Evolutionary conservation across 2,888 invertebrate genomes (phyloP).

Genomic region (Neoascia interrupta): DNA sequence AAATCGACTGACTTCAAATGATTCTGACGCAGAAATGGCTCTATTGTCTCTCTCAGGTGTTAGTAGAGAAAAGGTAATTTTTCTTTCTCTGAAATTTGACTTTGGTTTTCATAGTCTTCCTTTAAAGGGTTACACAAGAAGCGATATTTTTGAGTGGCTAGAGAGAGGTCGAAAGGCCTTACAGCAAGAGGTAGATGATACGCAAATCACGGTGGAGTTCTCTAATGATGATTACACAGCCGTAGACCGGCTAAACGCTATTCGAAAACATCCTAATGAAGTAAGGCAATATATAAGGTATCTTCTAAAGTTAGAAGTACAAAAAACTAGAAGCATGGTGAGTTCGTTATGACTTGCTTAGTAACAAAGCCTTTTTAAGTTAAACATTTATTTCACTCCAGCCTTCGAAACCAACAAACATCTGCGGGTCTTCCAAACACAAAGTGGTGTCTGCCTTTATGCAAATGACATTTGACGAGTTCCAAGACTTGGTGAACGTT

Average conservation of each 20-base stretch:
- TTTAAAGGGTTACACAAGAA: neutral
- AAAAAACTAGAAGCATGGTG: slow-evolving; percentile 8
- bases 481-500: slow-evolving; percentile 13
- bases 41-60: slow-evolving; percentile 13
- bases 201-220: neutral
- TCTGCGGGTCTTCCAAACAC: neutral
- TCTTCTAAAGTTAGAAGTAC: slow-evolving; percentile 21
- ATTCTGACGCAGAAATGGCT: neutral
- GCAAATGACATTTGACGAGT: slow-evolving; percentile 47
- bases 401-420: neutral
- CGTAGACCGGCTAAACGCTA: slow-evolving; percentile 11
- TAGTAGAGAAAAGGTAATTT: too few species aligned
- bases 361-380: neutral
- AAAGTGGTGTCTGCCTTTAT: slow-evolving; percentile 15
- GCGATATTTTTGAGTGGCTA: slow-evolving; percentile 20
- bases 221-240: neutral
- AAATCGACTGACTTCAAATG: neutral
- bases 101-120: neutral
- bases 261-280: slow-evolving; percentile 3
- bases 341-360: slow-evolving; percentile 10
- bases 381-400: neutral
- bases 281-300: slow-evolving; percentile 34
- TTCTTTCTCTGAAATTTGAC: too few species aligned
- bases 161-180: neutral
- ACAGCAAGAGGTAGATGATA: neutral